Conservation (phyloP, 2,888 invertebrate genomes). For the Cepaea hortensis region DNA sequence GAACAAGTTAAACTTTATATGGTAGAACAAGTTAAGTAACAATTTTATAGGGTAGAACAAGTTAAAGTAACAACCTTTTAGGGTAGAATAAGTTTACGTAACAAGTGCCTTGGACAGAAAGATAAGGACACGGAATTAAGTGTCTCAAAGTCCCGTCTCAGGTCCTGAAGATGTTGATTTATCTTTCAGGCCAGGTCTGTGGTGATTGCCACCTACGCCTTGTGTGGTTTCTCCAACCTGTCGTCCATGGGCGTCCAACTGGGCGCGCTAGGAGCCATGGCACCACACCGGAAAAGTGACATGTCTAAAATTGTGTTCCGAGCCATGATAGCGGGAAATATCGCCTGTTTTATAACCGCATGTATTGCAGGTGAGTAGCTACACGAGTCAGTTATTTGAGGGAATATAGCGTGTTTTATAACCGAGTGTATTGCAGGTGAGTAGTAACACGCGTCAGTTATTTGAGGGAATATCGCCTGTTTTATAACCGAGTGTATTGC, state of each 20-base stretch:
- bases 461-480: conserved; percentile 73
- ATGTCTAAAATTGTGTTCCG: conserved; percentile 65
- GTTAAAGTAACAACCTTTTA: no score
- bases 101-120: no score
- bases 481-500: conserved; percentile 76
- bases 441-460: background rate
- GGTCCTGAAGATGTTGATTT: background rate
- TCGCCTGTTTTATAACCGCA: conserved; percentile 75
- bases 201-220: conserved; percentile 71
- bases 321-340: conserved; percentile 75
- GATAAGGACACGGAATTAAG: background rate
- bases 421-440: conserved; percentile 75
- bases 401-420: conserved; percentile 75
- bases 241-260: conserved; percentile 70
- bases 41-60: no score
- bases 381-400: conserved; percentile 39
- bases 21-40: no score
- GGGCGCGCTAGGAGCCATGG: conserved; percentile 69
- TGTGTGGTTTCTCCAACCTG: conserved; percentile 74
- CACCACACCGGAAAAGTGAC: conserved; percentile 64
- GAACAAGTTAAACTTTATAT: no score
- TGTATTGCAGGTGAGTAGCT: conserved; percentile 71
- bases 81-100: no score
- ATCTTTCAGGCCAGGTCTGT: conserved; percentile 62
- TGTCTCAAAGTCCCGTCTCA: background rate